These are phyloP conservation scores for Bergia sp. DNA, from an alignment of 92 coral and sea anemone genomes.

Conservation along the genomic window DNA sequence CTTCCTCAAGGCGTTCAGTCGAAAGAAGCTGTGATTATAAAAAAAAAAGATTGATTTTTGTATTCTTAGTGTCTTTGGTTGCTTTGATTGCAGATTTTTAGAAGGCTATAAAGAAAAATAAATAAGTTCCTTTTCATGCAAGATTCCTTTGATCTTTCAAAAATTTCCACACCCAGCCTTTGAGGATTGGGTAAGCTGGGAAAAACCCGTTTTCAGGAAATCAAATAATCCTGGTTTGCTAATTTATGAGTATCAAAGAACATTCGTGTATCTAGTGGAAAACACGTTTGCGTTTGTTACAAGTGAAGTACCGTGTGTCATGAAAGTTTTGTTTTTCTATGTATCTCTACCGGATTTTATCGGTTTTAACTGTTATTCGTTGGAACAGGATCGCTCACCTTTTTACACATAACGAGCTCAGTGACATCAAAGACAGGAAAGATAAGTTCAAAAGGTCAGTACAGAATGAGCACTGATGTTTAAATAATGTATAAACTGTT, in stretches of 20 bases:
- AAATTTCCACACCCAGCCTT: no score
- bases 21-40: no score
- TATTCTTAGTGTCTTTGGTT: background rate
- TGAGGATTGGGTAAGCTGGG: no score
- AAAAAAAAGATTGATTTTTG: background rate
- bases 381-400: conserved; percentile 84
- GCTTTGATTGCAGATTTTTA: background rate
- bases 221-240: no score
- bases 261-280: no score
- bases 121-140: background rate
- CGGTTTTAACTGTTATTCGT: background rate
- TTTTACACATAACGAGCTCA: conserved; percentile 84
- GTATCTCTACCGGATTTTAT: background rate
- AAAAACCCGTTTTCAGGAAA: no score
- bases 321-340: background rate
- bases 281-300: no score
- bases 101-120: background rate
- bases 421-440: conserved; percentile 90
- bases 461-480: background rate
- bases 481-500: no score
- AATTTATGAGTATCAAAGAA: no score
- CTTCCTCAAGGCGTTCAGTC: no score
- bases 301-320: background rate
- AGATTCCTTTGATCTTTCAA: background rate
- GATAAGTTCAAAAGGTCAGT: conserved; percentile 94